These are phyloP conservation scores for Phaonia tiefii DNA, from an alignment of 2,888 invertebrate genomes.

Conservation along the genomic window DNA sequence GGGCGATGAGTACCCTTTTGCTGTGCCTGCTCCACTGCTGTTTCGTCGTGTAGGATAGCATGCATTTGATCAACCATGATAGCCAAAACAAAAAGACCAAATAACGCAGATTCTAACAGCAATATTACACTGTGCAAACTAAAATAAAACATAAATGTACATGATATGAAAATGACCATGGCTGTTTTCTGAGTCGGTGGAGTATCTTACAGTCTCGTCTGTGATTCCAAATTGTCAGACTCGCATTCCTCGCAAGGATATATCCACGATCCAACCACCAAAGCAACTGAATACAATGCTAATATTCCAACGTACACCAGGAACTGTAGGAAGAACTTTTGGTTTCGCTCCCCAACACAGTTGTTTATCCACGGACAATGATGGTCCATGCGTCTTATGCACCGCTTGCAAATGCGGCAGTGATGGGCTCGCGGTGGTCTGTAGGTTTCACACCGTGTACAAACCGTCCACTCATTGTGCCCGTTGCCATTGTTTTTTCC, in stretches of 20 bases:
- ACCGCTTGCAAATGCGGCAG: conserved; percentile 92
- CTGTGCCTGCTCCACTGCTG: conserved; percentile 89
- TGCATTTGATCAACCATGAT: conserved; percentile 93
- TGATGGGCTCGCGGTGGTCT: conserved; percentile 93
- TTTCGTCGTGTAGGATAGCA: conserved; percentile 91
- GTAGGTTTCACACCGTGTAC: conserved; percentile 87
- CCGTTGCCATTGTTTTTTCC: conserved; percentile 82
- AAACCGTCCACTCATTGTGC: conserved; percentile 83
- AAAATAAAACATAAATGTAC: conserved; percentile 65
- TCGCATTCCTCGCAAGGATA: conserved; percentile 86
- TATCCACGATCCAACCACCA: conserved; percentile 88
- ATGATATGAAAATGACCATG: too few relatives aligned
- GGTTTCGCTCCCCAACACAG: conserved; percentile 95
- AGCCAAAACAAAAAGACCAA: conserved; percentile 93
- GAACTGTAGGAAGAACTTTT: conserved; percentile 95
- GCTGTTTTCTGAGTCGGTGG: too few relatives aligned
- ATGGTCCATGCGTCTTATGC: conserved; percentile 83
- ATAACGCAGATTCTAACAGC: conserved; percentile 89
- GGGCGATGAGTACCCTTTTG: conserved; percentile 85
- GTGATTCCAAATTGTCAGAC: conserved; percentile 84
- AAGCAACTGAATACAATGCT: conserved; percentile 85
- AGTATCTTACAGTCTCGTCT: conserved; percentile 89
- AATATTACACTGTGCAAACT: conserved; percentile 92
- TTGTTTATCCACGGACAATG: conserved; percentile 97
- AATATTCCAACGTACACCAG: conserved; percentile 88